Conservation (phyloP, 2,888 invertebrate species). For the Leptinotarsa juncta region DNA sequence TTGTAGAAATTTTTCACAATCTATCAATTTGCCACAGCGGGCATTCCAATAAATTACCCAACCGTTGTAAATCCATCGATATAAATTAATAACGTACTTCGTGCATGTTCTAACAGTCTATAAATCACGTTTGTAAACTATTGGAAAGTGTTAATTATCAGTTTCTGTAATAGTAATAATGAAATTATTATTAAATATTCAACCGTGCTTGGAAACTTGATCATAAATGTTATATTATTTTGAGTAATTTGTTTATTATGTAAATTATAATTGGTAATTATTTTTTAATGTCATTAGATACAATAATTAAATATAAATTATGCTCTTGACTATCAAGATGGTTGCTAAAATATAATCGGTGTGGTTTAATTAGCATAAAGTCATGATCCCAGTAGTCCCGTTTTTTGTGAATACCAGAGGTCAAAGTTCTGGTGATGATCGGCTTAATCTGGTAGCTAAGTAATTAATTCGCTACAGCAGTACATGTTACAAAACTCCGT, state of each 20-base stretch:
- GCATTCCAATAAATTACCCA: conserved; percentile 41
- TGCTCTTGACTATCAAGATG: not conserved
- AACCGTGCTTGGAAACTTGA: conserved; percentile 24
- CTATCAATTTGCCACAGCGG: conserved; percentile 40
- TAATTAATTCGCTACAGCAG: too few species aligned
- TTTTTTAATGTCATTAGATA: conserved; percentile 34
- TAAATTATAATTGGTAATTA: conserved; percentile 35
- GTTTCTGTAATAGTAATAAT: conserved; percentile 41
- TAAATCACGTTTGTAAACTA: conserved; percentile 44
- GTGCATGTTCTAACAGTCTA: conserved; percentile 38
- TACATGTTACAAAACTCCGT: too few species aligned
- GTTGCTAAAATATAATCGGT: not conserved
- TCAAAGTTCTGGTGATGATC: too few species aligned
- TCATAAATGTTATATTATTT: conserved; percentile 30
- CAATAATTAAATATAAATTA: conserved; percentile 29
- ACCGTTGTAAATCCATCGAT: conserved; percentile 37
- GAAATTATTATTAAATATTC: conserved; percentile 39
- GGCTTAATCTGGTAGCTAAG: too few species aligned
- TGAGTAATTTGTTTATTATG: conserved; percentile 39
- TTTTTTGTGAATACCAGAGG: too few species aligned
- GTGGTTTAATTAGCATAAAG: too few species aligned
- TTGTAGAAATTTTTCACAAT: not conserved
- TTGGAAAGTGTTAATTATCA: conserved; percentile 46
- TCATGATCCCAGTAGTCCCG: too few species aligned
- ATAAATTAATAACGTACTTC: conserved; percentile 41